Percentiles rank a stretch among this genome's conserved stretches.
These are phyloP conservation scores for Sisor rabdophorus DNA, from an alignment of 2,113 vertebrate genomes.

Conservation along the genomic window DNA sequence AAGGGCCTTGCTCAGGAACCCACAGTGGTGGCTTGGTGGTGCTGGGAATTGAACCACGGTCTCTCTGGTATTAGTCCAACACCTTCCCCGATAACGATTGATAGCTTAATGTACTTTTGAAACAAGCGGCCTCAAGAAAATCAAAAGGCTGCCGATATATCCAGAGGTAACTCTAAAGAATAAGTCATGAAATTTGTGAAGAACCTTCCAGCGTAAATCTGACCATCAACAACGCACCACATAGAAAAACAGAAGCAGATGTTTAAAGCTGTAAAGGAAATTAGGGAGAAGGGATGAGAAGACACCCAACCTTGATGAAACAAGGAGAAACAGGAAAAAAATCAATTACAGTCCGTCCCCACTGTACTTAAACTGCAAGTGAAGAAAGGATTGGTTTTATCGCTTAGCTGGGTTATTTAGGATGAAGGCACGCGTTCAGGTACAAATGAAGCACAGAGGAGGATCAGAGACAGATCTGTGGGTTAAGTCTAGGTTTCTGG, in stretches of 20 bases:
- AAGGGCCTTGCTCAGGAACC: too few species aligned
- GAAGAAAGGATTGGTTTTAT: not conserved
- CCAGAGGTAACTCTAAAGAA: too few species aligned
- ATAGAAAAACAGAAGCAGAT: slow-evolving; percentile 37
- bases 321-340: not conserved
- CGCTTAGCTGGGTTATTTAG: too few species aligned
- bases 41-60: too few species aligned
- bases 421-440: not conserved
- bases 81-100: too few species aligned
- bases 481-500: slow-evolving; percentile 15
- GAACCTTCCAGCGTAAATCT: not conserved
- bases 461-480: slow-evolving; percentile 4
- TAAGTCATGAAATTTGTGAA: too few species aligned
- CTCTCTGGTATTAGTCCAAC: too few species aligned
- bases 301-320: slow-evolving; percentile 1
- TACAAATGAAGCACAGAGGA: slow-evolving; percentile 12
- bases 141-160: too few species aligned
- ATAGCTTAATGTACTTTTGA: too few species aligned
- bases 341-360: not conserved
- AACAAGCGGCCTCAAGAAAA: too few species aligned
- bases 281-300: too few species aligned
- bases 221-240: not conserved
- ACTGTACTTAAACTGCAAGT: not conserved
- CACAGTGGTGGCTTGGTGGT: too few species aligned
- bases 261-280: slow-evolving; percentile 1